Conservation (phyloP, 2,797 vertebrate species). For the Naso thynnoides region DNA sequence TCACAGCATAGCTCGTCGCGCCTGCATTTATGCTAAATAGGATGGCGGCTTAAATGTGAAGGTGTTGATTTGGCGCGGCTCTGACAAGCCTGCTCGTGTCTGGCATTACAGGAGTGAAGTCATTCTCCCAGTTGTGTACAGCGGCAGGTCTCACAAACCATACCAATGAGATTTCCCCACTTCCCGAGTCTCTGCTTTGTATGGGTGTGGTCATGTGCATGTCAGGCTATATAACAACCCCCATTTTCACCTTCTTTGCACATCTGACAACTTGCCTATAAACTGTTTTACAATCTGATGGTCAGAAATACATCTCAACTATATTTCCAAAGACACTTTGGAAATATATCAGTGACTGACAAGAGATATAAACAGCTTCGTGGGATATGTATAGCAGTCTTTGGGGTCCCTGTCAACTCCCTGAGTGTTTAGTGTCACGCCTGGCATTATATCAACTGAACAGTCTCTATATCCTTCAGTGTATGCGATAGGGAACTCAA, state of each 20-base stretch:
- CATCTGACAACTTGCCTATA: slow-evolving; percentile 25
- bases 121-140: slow-evolving; percentile 25
- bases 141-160: slow-evolving; percentile 35
- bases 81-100: slow-evolving; percentile 44
- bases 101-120: slow-evolving; percentile 37
- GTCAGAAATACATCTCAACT: slow-evolving; percentile 47
- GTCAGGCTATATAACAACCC: slow-evolving; percentile 24
- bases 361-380: slow-evolving; percentile 50
- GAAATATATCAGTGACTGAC: slow-evolving; percentile 64
- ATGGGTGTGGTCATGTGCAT: slow-evolving; percentile 33
- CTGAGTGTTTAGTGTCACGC: slow-evolving; percentile 62
- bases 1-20: slow-evolving; percentile 39
- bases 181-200: slow-evolving; percentile 27
- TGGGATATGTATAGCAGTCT: slow-evolving; percentile 64
- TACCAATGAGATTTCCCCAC: slow-evolving; percentile 18
- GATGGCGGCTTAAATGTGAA: slow-evolving; percentile 31
- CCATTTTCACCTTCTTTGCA: slow-evolving; percentile 29
- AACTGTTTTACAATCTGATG: slow-evolving; percentile 50
- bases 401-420: slow-evolving; percentile 58
- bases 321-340: slow-evolving; percentile 32
- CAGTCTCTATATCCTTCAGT: slow-evolving; percentile 52
- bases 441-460: slow-evolving; percentile 55
- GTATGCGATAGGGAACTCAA: slow-evolving; percentile 69
- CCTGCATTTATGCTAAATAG: slow-evolving; percentile 29
- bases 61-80: slow-evolving; percentile 37